Conservation (phyloP, 2,888 invertebrate genomes). For the Limnephilus lunatus region DNA sequence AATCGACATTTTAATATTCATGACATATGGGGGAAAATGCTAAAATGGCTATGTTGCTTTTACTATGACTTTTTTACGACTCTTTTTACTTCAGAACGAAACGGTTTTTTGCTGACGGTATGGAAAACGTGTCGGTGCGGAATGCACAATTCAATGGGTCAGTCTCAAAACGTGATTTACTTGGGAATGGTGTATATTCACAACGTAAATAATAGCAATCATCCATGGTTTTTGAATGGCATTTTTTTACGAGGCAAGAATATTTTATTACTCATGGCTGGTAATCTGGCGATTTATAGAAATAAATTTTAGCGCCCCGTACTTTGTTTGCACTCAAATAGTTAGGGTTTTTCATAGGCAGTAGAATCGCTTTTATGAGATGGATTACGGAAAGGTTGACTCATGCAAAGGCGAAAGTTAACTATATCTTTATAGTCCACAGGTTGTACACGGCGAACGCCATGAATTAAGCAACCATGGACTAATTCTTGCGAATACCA, state of each 20-base stretch:
- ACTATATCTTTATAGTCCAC: too few species aligned
- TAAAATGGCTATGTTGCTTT: neutral
- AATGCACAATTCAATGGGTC: conserved; percentile 32
- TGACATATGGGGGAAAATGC: neutral
- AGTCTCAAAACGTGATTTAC: conserved; percentile 11
- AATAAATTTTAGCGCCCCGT: too few species aligned
- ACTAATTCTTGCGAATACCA: too few species aligned
- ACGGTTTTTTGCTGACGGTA: conserved; percentile 22
- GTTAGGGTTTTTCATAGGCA: too few species aligned
- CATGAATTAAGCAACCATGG: too few species aligned
- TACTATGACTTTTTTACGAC: conserved; percentile 13
- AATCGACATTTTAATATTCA: neutral
- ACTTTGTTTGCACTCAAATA: too few species aligned
- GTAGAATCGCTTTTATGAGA: too few species aligned
- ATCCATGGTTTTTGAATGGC: neutral
- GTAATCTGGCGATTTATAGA: too few species aligned
- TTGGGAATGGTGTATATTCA: neutral
- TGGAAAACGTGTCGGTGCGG: conserved; percentile 32
- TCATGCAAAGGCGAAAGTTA: too few species aligned
- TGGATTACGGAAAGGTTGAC: too few species aligned
- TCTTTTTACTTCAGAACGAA: conserved; percentile 8
- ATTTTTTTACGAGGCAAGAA: neutral
- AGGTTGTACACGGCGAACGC: too few species aligned
- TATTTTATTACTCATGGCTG: neutral
- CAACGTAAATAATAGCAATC: neutral